Evolutionary conservation across 35 echinoderm and acorn worm genomes (phyloP).

Genomic region (Apostichopus californicus): DNA sequence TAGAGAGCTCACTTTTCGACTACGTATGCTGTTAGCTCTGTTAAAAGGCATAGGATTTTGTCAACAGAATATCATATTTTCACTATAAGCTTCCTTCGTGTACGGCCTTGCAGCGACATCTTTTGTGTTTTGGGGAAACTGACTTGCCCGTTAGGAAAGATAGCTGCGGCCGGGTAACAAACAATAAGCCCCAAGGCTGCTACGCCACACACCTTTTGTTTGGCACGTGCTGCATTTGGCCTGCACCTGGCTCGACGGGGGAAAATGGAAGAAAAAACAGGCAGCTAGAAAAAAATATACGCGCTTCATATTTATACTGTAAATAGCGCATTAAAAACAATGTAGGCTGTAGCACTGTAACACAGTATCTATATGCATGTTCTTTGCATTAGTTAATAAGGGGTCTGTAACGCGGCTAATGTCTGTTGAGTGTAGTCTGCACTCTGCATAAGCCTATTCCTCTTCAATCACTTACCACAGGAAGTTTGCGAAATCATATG

Average conservation of each 20-base stretch:
- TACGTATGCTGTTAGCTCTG: background rate
- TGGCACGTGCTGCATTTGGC: slow-evolving; percentile 44
- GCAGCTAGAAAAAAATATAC: background rate
- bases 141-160: background rate
- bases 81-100: background rate
- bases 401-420: too few relatives aligned
- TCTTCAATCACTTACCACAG: too few relatives aligned
- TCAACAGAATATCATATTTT: slow-evolving; percentile 37
- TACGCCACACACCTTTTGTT: slow-evolving; percentile 46
- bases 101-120: slow-evolving; percentile 13
- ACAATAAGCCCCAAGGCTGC: slow-evolving; percentile 11
- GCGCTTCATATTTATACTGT: background rate
- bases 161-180: slow-evolving; percentile 12
- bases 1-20: slow-evolving; percentile 4
- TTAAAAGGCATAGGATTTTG: background rate
- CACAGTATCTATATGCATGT: too few relatives aligned
- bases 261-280: background rate
- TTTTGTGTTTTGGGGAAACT: slow-evolving; percentile 24
- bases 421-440: too few relatives aligned
- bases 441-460: too few relatives aligned
- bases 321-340: background rate
- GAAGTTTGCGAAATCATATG: too few relatives aligned
- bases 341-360: too few relatives aligned
- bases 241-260: slow-evolving; percentile 32
- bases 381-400: too few relatives aligned